A percentile compares a stretch with the other conserved stretches of the same genome.
These are phyloP conservation scores for Mimas tiliae DNA, from an alignment of 2,888 invertebrate genomes.

Conservation along the genomic window DNA sequence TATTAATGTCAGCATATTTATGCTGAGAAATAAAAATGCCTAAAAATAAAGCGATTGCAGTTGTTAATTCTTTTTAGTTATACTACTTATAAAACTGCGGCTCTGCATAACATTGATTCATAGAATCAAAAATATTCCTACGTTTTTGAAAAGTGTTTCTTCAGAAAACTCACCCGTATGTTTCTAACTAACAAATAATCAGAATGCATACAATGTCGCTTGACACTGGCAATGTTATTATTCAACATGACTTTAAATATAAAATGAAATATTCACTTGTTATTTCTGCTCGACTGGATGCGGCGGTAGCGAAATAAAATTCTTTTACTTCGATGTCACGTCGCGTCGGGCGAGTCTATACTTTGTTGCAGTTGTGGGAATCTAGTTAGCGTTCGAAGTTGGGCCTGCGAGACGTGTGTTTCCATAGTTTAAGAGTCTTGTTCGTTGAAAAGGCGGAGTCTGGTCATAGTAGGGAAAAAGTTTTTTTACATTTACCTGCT, in stretches of 20 bases:
- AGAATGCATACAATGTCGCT: slow-evolving; percentile 35
- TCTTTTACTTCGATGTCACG: slow-evolving; percentile 8
- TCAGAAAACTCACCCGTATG: neutral
- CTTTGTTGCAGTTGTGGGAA: neutral
- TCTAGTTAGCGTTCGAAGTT: slow-evolving; percentile 21
- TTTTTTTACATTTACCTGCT: neutral
- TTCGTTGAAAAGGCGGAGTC: neutral
- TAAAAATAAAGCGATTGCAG: too few species aligned
- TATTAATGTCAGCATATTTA: too few species aligned
- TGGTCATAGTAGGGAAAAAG: neutral
- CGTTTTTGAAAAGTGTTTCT: neutral
- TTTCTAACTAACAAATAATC: slow-evolving; percentile 32
- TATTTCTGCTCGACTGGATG: slow-evolving; percentile 37
- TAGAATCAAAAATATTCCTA: too few species aligned
- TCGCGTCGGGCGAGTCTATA: neutral
- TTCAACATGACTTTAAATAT: slow-evolving; percentile 34
- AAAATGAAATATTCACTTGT: slow-evolving; percentile 33
- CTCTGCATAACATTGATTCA: too few species aligned
- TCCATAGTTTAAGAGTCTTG: slow-evolving; percentile 14
- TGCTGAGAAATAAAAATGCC: too few species aligned
- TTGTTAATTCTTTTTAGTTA: neutral
- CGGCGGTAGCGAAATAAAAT: slow-evolving; percentile 15
- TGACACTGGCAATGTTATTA: slow-evolving; percentile 37
- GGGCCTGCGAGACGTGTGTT: slow-evolving; percentile 3
- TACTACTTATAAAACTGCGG: neutral